Evolutionary conservation across 2,797 vertebrate genomes (phyloP), one percentile per base, ranked within the genome.

Genomic region (Diplodus sargus): DNA sequence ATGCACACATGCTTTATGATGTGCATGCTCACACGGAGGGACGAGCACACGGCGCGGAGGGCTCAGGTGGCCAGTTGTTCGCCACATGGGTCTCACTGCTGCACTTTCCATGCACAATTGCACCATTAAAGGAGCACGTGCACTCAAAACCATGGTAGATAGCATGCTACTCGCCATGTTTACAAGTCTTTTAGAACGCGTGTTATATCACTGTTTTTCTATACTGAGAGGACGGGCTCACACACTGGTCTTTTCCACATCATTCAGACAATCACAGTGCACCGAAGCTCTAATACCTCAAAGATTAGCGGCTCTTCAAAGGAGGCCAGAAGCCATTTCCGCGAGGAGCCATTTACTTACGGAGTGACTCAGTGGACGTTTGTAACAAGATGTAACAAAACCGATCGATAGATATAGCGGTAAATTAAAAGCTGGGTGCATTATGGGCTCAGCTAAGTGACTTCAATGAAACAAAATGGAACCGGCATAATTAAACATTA

Each of bases 21-120:
- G 57, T 68, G 65, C 49, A 43, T 72, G 80, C 56, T 71, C 63
- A 62, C 30, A 52, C 51, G 30, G 59, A 65, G 16, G 72, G 77
- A 70, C 12, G 47, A 14, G 22, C 12, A 49, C 42, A 54, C 34
- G 30, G 49, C 1, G 49, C 11, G 12, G 45, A 52, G 87, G 82
- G 84, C 84, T 90, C 90, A 93, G 90, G 71, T 91, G 91, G 85
- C 77, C 83, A 81, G 79, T 72, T 71, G 86, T 87, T 84, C 43
- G 52, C 34, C 86, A 70, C 85, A 85, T 75, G 84, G 78, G 83
- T 81, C 75, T 71, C 57, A n/a, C 20, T 3, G 2, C 7, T 14
- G 13, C 5, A 51, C 53, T 61, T 64, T 43, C 10, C 15, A 72
- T 1, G 70, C 84, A 69, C 14, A 60, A 47, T 15, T 82, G 67